These are phyloP conservation scores for Chromoteleia sp. DNA, from an alignment of 2,888 invertebrate species.

Conservation along the genomic window DNA sequence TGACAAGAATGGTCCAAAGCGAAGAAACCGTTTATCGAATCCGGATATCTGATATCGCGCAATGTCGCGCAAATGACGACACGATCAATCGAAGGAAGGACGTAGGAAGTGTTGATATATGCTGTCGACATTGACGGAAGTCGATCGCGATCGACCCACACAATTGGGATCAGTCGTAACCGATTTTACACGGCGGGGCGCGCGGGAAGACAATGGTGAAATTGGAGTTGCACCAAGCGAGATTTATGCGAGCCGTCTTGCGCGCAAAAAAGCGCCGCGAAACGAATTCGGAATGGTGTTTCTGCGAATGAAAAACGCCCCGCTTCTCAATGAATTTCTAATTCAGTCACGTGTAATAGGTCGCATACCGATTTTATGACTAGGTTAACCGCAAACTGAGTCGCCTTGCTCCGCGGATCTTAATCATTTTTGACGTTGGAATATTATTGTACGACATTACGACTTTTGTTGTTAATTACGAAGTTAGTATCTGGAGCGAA, in stretches of 20 bases:
- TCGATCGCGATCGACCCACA: slow-evolving; percentile 60
- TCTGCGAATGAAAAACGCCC: slow-evolving; percentile 3
- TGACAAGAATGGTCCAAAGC: no score
- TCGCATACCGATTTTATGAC: slow-evolving; percentile 64
- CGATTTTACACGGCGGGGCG: slow-evolving; percentile 18
- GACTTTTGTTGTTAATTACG: slow-evolving; percentile 6
- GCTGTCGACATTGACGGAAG: slow-evolving; percentile 49
- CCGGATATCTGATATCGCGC: slow-evolving; percentile 21
- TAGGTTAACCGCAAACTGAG: slow-evolving; percentile 54
- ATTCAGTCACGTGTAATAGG: slow-evolving; percentile 64
- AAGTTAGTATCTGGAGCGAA: background rate
- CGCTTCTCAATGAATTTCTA: slow-evolving; percentile 44
- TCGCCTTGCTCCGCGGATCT: slow-evolving; percentile 23
- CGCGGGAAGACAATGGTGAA: slow-evolving; percentile 38
- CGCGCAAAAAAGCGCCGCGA: background rate
- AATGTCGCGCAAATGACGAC: background rate
- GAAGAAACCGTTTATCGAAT: slow-evolving; percentile 14
- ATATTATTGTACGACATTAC: slow-evolving; percentile 46
- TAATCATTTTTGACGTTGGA: slow-evolving; percentile 51
- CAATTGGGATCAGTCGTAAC: slow-evolving; percentile 3
- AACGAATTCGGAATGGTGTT: slow-evolving; percentile 4
- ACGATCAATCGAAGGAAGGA: slow-evolving; percentile 11
- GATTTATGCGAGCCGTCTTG: slow-evolving; percentile 17
- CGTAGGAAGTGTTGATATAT: slow-evolving; percentile 54
- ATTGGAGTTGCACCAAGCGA: slow-evolving; percentile 4